phyloP scores from a whole-genome alignment of 2,113 vertebrate species.

The Mionectes macconnelli region DNA sequence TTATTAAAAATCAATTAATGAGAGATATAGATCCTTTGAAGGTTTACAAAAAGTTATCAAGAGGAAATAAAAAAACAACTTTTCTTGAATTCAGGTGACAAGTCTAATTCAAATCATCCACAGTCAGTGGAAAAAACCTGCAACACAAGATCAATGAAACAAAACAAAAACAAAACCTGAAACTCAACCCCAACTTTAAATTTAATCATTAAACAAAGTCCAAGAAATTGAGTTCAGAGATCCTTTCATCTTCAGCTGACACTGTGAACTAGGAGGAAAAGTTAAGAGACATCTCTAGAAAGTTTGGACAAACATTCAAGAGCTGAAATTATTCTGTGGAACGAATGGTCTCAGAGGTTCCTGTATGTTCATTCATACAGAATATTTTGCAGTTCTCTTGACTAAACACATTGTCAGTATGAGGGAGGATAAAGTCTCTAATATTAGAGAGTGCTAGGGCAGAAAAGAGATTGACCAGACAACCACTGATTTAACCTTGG shows the following conservation, averaged over 20 bases:
- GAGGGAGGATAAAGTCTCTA: neutral
- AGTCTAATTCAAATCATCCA: neutral
- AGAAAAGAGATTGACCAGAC: neutral
- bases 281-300: neutral
- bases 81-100: neutral
- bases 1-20: neutral
- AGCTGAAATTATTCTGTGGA: neutral
- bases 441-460: neutral
- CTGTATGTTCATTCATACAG: neutral
- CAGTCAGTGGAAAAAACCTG: neutral
- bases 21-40: neutral
- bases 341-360: neutral
- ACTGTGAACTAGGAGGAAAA: neutral
- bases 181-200: fast-evolving
- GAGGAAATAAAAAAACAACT: neutral
- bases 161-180: neutral
- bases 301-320: neutral
- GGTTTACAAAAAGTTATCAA: neutral
- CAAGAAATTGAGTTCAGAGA: neutral
- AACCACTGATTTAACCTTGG: neutral
- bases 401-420: neutral
- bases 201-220: neutral
- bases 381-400: neutral
- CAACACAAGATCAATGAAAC: neutral
- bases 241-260: neutral